Percentiles rank a stretch among this genome's conserved stretches.
Evolutionary conservation across 2,888 invertebrate genomes (phyloP).

Genomic region (Drosophila monieri): DNA sequence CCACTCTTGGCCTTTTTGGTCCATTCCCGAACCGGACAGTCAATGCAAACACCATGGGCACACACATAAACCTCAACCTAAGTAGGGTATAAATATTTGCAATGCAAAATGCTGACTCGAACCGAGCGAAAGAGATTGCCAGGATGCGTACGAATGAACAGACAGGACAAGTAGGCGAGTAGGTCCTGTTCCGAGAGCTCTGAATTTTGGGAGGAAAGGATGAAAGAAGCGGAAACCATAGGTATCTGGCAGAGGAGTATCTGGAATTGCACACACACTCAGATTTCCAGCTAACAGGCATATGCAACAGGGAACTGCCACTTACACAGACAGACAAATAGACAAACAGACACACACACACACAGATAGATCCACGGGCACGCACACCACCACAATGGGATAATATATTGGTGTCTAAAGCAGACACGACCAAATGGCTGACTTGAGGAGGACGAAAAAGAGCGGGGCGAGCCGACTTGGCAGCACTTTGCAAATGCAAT

Average conservation of each 20-base stretch:
- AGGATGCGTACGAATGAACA: constrained; percentile 15
- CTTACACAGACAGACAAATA: constrained; percentile 12
- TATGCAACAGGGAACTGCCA: constrained; percentile 41
- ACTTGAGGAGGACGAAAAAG: constrained; percentile 28
- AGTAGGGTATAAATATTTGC: constrained; percentile 51
- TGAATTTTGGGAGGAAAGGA: not conserved
- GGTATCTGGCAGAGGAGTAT: not conserved
- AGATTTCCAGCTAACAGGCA: not conserved
- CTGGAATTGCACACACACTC: constrained; percentile 18
- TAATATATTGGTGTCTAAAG: constrained; percentile 66
- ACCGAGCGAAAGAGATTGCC: constrained; percentile 31
- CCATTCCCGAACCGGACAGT: constrained; percentile 10
- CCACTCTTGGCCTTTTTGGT: constrained; percentile 5
- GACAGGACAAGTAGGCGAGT: constrained; percentile 12
- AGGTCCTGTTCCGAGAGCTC: constrained; percentile 17
- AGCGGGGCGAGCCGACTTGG: constrained; percentile 31
- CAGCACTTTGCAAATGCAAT: constrained; percentile 46
- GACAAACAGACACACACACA: not conserved
- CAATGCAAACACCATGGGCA: constrained; percentile 35
- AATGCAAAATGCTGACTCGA: constrained; percentile 56
- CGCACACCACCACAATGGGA: constrained; percentile 47
- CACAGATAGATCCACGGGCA: not conserved
- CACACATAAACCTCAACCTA: constrained; percentile 41
- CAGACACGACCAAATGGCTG: constrained; percentile 41
- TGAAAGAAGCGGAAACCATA: constrained; percentile 3